Percentiles rank a stretch among this genome's conserved stretches.
Conservation (phyloP, 2,888 invertebrate genomes). For the Acanthococcus lagerstroemiae region DNA sequence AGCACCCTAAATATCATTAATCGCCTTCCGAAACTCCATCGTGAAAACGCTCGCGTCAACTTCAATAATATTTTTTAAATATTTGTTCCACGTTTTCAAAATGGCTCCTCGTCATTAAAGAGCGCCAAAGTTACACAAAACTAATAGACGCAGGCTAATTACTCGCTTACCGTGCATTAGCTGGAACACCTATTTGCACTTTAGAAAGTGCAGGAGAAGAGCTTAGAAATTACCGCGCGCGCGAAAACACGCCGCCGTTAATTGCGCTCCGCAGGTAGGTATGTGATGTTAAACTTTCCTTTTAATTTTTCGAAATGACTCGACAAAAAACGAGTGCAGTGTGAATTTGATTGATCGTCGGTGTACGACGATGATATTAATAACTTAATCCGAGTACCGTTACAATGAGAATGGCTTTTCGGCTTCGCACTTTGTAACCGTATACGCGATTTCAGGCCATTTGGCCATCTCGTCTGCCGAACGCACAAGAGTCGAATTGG, state of each 20-base stretch:
- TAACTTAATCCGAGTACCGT: slow-evolving; percentile 19
- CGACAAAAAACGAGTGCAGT: slow-evolving; percentile 4
- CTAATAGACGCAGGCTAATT: slow-evolving; percentile 22
- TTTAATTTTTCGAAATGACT: slow-evolving; percentile 23
- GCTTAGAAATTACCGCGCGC: slow-evolving; percentile 2
- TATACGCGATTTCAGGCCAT: too few relatives aligned
- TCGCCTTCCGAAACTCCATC: too few relatives aligned
- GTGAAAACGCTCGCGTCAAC: background rate
- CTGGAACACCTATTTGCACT: slow-evolving; percentile 23
- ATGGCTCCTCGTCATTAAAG: slow-evolving; percentile 11
- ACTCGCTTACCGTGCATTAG: slow-evolving; percentile 24
- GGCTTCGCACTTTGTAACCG: too few relatives aligned
- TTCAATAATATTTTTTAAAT: background rate
- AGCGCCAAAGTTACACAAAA: slow-evolving; percentile 16
- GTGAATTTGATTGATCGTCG: slow-evolving; percentile 18
- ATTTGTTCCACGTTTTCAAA: too few relatives aligned
- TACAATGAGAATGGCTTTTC: background rate
- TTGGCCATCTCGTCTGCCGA: too few relatives aligned
- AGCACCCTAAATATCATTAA: too few relatives aligned
- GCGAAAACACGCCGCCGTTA: slow-evolving; percentile 22
- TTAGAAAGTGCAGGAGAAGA: slow-evolving; percentile 19
- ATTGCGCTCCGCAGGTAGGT: slow-evolving; percentile 4
- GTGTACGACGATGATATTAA: slow-evolving; percentile 1
- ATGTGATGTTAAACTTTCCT: slow-evolving; percentile 18
- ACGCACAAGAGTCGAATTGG: too few relatives aligned